Base-by-base conservation (phyloP, 2,113 vertebrate genomes). In the Actenoides hombroni region DNA sequence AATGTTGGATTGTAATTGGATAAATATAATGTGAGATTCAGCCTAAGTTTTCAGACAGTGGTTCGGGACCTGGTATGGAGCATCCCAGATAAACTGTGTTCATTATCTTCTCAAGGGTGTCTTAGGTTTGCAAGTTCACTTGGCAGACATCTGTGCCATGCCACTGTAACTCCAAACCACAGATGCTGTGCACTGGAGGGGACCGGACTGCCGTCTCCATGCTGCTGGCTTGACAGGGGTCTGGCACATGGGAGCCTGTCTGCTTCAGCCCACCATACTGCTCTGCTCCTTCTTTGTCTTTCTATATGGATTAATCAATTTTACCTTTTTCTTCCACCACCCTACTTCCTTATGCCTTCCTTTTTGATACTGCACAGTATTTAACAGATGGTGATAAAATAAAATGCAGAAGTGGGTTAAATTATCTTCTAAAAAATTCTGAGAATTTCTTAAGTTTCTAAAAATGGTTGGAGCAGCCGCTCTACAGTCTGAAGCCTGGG, bases 91-190 rank as follows among this genome's bases (percentile, higher is more conserved):
- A 61, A 65, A n/a, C 5, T 0, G 1, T 17, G 12, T 57, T 90
- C 19, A 2, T 53, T 51, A 39, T 67, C 54, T 49, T 9, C 20
- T 74, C 0, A 0, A n/a, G 35, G 13, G 6, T 77, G 18, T 70
- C 35, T 65, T 42, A 71, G 23, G n/a, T 54, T 90, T 91, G 31
- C 28, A 51, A 10, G 59, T 74, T 64, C 17, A 11, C 69, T 70
- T 92, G 68, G 46, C 64, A 86, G 70, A 35, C 7, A 24, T 11
- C n/a, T 59, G 69, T 60, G 44, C 75, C 15, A 0, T 23, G 40
- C 33, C 1, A 0, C 56, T 83, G 20, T 77, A 75, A 44, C 35
- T 77, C 56, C 60, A 39, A 24, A 42, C 29, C 6, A 3, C 54
- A 80, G 60, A 25, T 94, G 67, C 82, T 70, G 64, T 75, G 56